phyloP scores from a whole-genome alignment of 35 echinoderm and acorn worm species.

The Amphiura filiformis region DNA sequence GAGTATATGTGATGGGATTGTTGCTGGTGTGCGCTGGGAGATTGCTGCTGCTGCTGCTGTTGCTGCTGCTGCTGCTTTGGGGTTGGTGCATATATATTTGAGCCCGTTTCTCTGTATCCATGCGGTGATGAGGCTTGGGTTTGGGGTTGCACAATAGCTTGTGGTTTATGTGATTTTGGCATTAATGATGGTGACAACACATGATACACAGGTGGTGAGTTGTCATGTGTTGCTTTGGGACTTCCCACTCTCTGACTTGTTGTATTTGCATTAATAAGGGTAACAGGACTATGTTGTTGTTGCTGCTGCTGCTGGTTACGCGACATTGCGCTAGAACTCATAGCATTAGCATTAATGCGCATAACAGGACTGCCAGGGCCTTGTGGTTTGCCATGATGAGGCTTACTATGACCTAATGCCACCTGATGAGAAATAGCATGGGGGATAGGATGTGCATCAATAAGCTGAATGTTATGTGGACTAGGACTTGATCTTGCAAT shows the following conservation, averaged over 20 bases:
- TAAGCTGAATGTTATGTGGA: not conserved
- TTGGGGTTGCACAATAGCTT: not conserved
- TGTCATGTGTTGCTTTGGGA: not conserved
- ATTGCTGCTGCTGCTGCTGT: not conserved
- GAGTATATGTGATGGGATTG: constrained; percentile 14
- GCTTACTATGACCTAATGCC: not conserved
- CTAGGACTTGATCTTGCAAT: not conserved
- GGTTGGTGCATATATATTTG: not conserved
- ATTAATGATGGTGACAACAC: not conserved
- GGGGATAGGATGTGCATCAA: not conserved
- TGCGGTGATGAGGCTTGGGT: not conserved
- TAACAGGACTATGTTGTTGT: not conserved
- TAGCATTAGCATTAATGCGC: not conserved
- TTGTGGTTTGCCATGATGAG: not conserved
- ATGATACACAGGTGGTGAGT: not conserved
- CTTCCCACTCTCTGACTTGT: not conserved
- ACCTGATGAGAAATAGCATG: not conserved
- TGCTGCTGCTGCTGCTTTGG: too few relatives aligned
- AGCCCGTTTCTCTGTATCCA: not conserved
- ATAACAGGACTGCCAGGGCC: not conserved
- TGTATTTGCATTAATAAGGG: constrained; percentile 5
- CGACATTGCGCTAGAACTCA: not conserved
- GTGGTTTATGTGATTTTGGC: not conserved
- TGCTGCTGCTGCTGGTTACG: not conserved
- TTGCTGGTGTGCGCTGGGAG: not conserved